Percentiles rank a stretch among this genome's conserved stretches.
Evolutionary conservation across 2,113 vertebrate genomes (phyloP).

Genomic region (Onychostruthus taczanowskii): DNA sequence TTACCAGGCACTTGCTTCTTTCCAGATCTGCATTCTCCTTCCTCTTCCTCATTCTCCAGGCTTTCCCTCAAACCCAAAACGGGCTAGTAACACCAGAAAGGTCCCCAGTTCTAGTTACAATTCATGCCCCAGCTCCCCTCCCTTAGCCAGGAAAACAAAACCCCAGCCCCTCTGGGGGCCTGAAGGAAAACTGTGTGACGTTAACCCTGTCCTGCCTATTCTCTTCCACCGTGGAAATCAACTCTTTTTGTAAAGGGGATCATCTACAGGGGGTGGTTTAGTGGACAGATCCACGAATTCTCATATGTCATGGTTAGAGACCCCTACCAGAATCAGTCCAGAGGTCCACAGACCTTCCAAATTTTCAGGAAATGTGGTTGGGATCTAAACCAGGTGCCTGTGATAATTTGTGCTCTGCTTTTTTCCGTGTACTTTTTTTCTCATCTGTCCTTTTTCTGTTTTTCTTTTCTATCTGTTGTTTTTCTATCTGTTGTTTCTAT

Average conservation of each 20-base stretch:
- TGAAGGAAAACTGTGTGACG: background rate
- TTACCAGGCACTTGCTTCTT: background rate
- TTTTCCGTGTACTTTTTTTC: background rate
- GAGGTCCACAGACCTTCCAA: background rate
- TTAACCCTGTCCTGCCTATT: slow-evolving; percentile 46
- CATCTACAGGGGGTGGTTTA: background rate
- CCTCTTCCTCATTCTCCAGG: background rate
- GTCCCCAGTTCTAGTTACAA: slow-evolving; percentile 8
- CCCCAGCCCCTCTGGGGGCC: slow-evolving; percentile 25
- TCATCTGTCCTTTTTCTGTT: background rate
- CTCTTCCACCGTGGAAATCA: background rate
- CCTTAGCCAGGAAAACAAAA: slow-evolving; percentile 43
- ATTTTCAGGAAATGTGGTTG: background rate
- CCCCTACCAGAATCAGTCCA: background rate
- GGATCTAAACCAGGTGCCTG: background rate
- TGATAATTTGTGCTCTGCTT: background rate
- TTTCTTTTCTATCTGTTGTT: slow-evolving; percentile 36
- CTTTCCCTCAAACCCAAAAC: background rate
- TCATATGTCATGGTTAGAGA: background rate
- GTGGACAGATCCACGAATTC: background rate
- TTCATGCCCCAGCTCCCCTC: background rate
- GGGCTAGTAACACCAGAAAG: background rate
- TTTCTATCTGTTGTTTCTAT: background rate
- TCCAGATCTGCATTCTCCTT: background rate
- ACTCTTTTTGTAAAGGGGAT: background rate